Evolutionary conservation across 2,888 invertebrate genomes (phyloP).

Genomic region (Tachystola acroxantha): DNA sequence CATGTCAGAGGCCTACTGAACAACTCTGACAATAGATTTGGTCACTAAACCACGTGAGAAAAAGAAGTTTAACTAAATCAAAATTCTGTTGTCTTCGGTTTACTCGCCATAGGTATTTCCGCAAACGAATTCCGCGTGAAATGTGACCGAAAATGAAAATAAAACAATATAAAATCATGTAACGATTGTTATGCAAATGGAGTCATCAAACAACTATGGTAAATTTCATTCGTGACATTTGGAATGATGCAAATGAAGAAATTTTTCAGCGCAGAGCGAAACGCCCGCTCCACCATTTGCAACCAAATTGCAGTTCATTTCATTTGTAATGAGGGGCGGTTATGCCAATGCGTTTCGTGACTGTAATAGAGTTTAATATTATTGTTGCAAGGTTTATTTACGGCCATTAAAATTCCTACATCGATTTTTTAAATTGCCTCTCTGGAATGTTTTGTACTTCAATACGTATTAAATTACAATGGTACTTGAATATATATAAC

Average conservation of each 20-base stretch:
- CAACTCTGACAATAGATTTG: no score
- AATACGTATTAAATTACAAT: neutral
- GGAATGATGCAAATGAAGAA: conserved; percentile 48
- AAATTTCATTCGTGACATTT: conserved; percentile 29
- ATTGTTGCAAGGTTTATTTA: conserved; percentile 39
- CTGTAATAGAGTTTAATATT: conserved; percentile 50
- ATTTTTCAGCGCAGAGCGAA: conserved; percentile 40
- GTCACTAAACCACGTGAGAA: no score
- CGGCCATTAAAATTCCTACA: conserved; percentile 25
- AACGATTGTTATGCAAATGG: conserved; percentile 16
- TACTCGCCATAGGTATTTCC: no score
- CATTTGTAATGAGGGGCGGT: conserved; percentile 50
- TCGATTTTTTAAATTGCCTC: conserved; percentile 12
- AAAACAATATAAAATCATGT: conserved; percentile 9
- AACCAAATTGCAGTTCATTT: conserved; percentile 60
- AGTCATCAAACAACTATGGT: conserved; percentile 25
- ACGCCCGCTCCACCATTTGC: conserved; percentile 48
- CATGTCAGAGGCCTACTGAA: no score
- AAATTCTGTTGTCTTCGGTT: no score
- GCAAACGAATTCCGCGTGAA: no score
- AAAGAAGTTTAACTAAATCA: no score
- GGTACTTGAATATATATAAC: neutral
- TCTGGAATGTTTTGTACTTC: neutral
- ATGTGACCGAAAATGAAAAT: neutral
- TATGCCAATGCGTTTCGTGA: conserved; percentile 50